phyloP scores from a whole-genome alignment of 2,797 vertebrate genomes.

The Leucoraja ocellata region DNA sequence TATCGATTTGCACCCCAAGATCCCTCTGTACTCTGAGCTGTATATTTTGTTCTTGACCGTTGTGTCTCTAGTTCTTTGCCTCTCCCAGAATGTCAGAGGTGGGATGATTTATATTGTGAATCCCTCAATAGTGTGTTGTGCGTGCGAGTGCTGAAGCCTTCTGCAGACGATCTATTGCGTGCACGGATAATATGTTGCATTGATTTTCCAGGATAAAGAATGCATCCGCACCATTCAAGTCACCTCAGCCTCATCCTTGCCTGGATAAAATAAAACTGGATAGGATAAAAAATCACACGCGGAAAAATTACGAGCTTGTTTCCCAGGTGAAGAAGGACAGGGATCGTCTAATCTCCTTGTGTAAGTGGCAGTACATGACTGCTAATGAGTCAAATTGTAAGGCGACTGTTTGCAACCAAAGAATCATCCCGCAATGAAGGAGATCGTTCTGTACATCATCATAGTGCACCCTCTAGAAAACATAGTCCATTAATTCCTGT shows the following conservation, averaged over 20 bases:
- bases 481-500: too few species aligned
- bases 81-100: neutral
- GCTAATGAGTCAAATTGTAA: neutral
- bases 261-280: slow-evolving; percentile 38
- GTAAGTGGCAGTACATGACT: neutral
- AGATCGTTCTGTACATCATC: neutral
- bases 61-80: neutral
- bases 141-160: neutral
- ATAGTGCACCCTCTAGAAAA: neutral
- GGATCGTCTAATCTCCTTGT: slow-evolving; percentile 1
- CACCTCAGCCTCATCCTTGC: neutral
- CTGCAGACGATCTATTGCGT: neutral
- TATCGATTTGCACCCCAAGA: too few species aligned
- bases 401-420: neutral
- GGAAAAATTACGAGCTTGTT: slow-evolving; percentile 20
- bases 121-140: neutral
- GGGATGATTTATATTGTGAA: neutral
- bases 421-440: too few species aligned
- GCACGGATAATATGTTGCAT: neutral
- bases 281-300: slow-evolving; percentile 14
- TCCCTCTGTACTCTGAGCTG: too few species aligned
- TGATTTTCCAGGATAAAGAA: slow-evolving; percentile 31
- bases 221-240: neutral
- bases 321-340: slow-evolving; percentile 28
- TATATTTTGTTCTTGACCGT: too few species aligned